These are phyloP conservation scores for Clarias gariepinus DNA, from an alignment of 2,113 vertebrate species.

Conservation along the genomic window DNA sequence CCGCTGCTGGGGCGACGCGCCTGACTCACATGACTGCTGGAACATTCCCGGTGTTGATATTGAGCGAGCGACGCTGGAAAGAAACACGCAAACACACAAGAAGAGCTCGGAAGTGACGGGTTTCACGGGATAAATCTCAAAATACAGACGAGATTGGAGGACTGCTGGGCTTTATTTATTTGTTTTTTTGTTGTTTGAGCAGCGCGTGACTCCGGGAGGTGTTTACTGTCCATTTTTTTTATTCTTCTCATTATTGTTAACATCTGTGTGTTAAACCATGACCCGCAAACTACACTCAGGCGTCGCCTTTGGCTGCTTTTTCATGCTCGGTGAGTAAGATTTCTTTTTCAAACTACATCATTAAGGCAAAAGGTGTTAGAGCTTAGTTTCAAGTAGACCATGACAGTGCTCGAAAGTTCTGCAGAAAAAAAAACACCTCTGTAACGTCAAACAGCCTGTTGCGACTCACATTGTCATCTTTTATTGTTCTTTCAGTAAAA, in stretches of 20 bases:
- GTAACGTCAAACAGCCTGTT: background rate
- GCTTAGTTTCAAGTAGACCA: background rate
- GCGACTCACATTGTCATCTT: no score
- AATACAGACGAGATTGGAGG: no score
- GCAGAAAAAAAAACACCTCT: no score
- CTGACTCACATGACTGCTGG: conserved; percentile 68
- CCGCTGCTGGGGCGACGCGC: conserved; percentile 39
- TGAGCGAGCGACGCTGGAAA: background rate
- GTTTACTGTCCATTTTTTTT: background rate
- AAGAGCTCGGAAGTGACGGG: background rate
- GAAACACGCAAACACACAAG: background rate
- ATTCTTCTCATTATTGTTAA: background rate
- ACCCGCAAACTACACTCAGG: conserved; percentile 13
- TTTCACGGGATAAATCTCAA: background rate
- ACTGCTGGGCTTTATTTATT: background rate
- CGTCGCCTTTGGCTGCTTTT: conserved; percentile 49
- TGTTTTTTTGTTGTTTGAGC: background rate
- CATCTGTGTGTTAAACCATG: conserved; percentile 56
- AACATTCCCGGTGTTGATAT: conserved; percentile 48
- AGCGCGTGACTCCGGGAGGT: background rate
- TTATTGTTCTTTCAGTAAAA: background rate
- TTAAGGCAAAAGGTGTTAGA: background rate
- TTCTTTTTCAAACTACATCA: background rate
- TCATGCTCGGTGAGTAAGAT: conserved; percentile 65
- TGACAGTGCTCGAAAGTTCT: background rate